Base-by-base conservation (phyloP, 1,140 invertebrate genomes). In the Aphelinus atriplicis region DNA sequence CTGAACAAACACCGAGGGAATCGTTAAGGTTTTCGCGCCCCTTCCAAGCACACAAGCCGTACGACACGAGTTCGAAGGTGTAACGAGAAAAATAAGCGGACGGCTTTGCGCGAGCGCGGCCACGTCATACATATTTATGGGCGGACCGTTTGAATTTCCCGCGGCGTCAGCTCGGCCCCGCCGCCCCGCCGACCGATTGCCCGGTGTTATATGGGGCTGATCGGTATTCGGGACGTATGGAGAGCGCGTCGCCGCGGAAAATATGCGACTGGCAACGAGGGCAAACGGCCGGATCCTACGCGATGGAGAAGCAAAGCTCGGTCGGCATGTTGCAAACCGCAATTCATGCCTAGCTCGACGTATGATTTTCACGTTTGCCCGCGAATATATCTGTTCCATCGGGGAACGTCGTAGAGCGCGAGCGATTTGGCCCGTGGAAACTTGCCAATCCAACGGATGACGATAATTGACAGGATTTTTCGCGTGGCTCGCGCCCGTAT, bases 131-230 rank as follows among this genome's bases (percentile, higher is more conserved):
- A 81, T 81, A 82, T 82, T 80, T 79, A 81, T 79, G 65, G 56
- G 75, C 58, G 76, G 45, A 42, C 70, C 55, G 79, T 82, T 82
- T 81, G 77, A 82, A 80, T 82, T 81, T 81, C 77, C 66, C 77
- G 78, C 75, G 71, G 75, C 62, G 73, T 77, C 76, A 57, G 48
- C 65, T 48, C 46, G 50, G 5, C 51, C 5, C 51, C 26, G 67
- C 55, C 67, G 57, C 67, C 50, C 57, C 45, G 46, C 4, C 9
- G 4, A 9, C 9, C 4, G 9, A 53, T 53, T 6, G 4, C 4
- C 9, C 4, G 4, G 9, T 53, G 9, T 9, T 42, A 57, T 57
- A 58, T 58, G 55, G 56, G 64, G 42, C 43, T 61, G 61, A 76
- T 76, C 66, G 61, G 70, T 64, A 73, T 70, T 73, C 51, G n/a